Evolutionary conservation across 2,888 invertebrate species (phyloP), one percentile per base, ranked within the genome.

Genomic region (Eristalis tenax): DNA sequence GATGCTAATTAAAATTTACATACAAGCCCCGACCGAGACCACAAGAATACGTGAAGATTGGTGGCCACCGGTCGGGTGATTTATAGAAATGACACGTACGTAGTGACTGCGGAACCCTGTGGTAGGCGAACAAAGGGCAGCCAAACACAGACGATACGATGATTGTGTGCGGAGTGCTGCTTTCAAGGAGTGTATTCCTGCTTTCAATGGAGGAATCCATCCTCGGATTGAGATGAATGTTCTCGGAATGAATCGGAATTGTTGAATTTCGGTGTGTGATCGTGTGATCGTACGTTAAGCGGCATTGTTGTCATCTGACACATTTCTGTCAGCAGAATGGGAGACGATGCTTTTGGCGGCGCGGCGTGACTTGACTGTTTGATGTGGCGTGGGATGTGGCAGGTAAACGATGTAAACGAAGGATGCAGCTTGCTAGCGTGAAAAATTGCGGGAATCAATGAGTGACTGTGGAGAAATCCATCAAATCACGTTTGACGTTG

Each of bases 291-390:
- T 50, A 71, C 68, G 76, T 50, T 10, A 63, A 23, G 63, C 75
- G 63, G 71, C 70, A 74, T 64, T 73, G 63, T 73, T 66, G 43
- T 43, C 74, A 82, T 77, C 70, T 82, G 85, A 85, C 85, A 74
- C 73, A 81, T 84, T 77, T 85, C 73, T 82, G 73, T 85, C 85
- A 78, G 77, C 43, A 15, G 18, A 82, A 77, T 63, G 77, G 73
- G 65, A 77, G 81, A 71, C n/a, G 71, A 59, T 74, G 68, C 50
- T 77, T 77, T 76, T 73, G 35, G 18, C 32, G 22, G 65, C 32
- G 40, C 32, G 22, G 65, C 32, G 40, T 65, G 35, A 22, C 74
- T 23, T 57, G 28, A 2, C 3, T 35, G n/a, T 23, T 18, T 18
- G 22, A 35, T 38, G 43, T 43, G 43, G 61, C 43, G 28, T 76